Evolutionary conservation across 2,797 vertebrate genomes (phyloP), one percentile per base, ranked within the genome.

Genomic region (Avahi laniger): DNA sequence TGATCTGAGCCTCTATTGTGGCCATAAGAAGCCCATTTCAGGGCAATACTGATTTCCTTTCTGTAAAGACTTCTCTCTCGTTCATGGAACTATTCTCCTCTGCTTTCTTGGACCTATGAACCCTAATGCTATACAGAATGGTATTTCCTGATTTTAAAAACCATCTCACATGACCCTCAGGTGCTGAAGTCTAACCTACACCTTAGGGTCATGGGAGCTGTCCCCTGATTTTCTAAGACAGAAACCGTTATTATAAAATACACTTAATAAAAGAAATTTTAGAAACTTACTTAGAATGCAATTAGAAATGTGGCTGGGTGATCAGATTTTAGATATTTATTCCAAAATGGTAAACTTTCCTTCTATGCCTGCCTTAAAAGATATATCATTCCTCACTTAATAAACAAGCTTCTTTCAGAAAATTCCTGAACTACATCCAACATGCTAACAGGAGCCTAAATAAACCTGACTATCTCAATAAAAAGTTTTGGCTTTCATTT

Each of bases 351-450:
- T 28, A 80, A 63, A 11, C 33, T 92, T 93, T 92, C 69, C 87
- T 84, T 69, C 80, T 91, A 35, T 48, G 86, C 41, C 35, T 96
- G 50, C 41, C 96, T 87, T 72, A 88, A 96, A 93, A 85, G 50
- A 83, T 7, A 43, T 24, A 87, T 35, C 91, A 72, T 85, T 96
- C 67, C 89, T 96, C 84, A 70, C 78, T 93, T 94, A 95, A 95
- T 65, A 65, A 93, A 76, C 54, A 92, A 96, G 46, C 43, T 89
- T 95, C 48, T 38, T 89, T 94, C 67, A 73, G 78, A 93, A 94
- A 89, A 96, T 84, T 84, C 78, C 57, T 97, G 79, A 94, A 79
- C 70, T 65, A 96, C 22, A 91, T 33, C 70, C 70, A 96, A 22
- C 17, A 70, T 69, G 72, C 54, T 83, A 52, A 79, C 9, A 75